Base-by-base conservation (phyloP, 2,888 invertebrate genomes). In the Acronicta alni region DNA sequence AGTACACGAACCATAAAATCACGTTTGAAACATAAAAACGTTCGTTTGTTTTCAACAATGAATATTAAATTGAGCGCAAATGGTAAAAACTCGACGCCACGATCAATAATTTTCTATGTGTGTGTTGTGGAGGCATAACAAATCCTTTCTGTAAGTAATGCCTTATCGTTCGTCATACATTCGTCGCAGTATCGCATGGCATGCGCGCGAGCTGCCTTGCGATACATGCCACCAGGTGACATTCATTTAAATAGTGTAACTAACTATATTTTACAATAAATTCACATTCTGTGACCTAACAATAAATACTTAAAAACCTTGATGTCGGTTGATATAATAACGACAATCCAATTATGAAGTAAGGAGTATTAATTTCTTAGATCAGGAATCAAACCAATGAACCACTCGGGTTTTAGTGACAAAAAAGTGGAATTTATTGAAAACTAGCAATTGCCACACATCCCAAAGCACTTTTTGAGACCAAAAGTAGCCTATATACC, bases 61-160 rank as follows among this genome's bases (percentile, higher is more conserved):
- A 60, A 65, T 68, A 74, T 70, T 63, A 72, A 75, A 75, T 72
- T 67, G 69, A 68, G 66, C 61, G 57, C 65, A 66, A 66, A 70
- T 59, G 30, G 64, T 67, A 56, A 53, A 67, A 60, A 58, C 48
- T 51, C 57, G 54, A 47, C 48, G 41, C 46, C 47, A 56, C 51
- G 51, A 62, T 69, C 70, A 65, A 58, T 65, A 59, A 65, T 57
- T 64, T 58, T 57, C 56, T 64, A 51, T 58, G 67, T 63, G 67
- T 67, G 72, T 67, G 72, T 37, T 59, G 38, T 46, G 51, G 20
- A 67, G 66, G 67, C 70, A 66, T 77, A 61, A 66, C 70, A 51
- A 80, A 80, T 79, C 64, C 67, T 79, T 75, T 72, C 62, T 65
- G 54, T 64, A 69, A 61, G 54, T 64, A 69, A 61, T 69, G 58